Evolutionary conservation across 2,888 invertebrate species (phyloP).

Genomic region (Temnothorax unifasciatus): DNA sequence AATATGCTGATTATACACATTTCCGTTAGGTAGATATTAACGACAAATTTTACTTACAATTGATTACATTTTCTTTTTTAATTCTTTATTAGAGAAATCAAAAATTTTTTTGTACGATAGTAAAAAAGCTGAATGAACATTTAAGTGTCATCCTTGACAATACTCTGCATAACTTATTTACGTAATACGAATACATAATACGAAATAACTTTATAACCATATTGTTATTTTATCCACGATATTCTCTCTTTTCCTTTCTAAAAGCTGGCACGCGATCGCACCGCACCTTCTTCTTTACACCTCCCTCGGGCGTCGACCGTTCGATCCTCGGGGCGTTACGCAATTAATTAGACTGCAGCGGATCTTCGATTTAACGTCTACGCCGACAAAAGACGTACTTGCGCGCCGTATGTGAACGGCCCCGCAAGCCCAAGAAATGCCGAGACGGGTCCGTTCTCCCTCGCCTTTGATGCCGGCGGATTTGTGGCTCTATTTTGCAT

Average conservation of each 20-base stretch:
- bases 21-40: neutral
- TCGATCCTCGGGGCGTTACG: slow-evolving; percentile 73
- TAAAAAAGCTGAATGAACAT: neutral
- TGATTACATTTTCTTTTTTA: neutral
- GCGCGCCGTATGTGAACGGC: slow-evolving; percentile 34
- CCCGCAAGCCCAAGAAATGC: slow-evolving; percentile 74
- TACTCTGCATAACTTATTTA: neutral
- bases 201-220: slow-evolving; percentile 12
- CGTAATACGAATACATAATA: too few species aligned
- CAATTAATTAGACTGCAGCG: slow-evolving; percentile 74
- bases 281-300: slow-evolving; percentile 53
- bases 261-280: slow-evolving; percentile 43
- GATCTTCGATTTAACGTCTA: slow-evolving; percentile 72
- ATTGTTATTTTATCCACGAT: slow-evolving; percentile 10
- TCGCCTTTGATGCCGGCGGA: slow-evolving; percentile 81
- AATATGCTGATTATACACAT: neutral
- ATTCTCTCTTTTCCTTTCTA: neutral
- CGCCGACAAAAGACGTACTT: slow-evolving; percentile 51
- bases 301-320: slow-evolving; percentile 55
- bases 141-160: neutral
- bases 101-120: neutral
- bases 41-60: neutral
- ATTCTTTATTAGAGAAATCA: neutral
- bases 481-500: slow-evolving; percentile 85
- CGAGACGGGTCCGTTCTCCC: slow-evolving; percentile 80